Conservation (phyloP, 2,888 invertebrate genomes). For the Idaea straminata region DNA sequence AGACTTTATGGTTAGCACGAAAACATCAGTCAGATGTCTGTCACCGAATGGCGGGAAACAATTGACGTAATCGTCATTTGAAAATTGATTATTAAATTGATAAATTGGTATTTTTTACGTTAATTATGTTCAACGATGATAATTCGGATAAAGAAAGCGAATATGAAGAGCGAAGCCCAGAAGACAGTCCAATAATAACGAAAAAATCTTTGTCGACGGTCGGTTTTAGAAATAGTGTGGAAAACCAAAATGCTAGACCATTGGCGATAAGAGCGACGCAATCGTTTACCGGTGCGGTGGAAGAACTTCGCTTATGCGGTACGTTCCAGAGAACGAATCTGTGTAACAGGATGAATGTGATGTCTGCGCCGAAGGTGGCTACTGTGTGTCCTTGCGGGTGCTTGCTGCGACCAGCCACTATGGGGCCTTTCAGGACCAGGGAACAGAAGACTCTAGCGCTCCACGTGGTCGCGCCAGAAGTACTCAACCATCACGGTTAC, state of each 20-base stretch:
- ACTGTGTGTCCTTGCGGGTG: conserved; percentile 73
- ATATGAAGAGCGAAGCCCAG: conserved; percentile 59
- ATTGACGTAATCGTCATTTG: conserved; percentile 45
- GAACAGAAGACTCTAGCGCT: conserved; percentile 66
- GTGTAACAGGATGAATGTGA: conserved; percentile 53
- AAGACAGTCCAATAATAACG: conserved; percentile 59
- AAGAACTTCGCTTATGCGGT: conserved; percentile 59
- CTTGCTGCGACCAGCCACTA: conserved; percentile 53
- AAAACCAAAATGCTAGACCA: conserved; percentile 60
- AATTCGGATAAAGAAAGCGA: conserved; percentile 71
- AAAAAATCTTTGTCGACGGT: conserved; percentile 70
- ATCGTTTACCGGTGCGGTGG: conserved; percentile 68
- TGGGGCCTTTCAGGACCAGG: conserved; percentile 65
- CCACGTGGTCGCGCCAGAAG: conserved; percentile 75
- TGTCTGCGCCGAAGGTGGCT: conserved; percentile 48
- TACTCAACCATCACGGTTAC: conserved; percentile 78
- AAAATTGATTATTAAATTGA: conserved; percentile 37
- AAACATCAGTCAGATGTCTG: conserved; percentile 3
- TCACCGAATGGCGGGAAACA: conserved; percentile 42
- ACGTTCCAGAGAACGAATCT: conserved; percentile 65
- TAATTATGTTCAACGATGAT: conserved; percentile 69
- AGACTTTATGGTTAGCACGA: neutral
- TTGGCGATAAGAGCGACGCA: conserved; percentile 67
- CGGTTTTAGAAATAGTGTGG: conserved; percentile 59
- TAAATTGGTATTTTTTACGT: conserved; percentile 26